Conservation (phyloP, 2,888 invertebrate species). For the Heterodera filipjevi region DNA sequence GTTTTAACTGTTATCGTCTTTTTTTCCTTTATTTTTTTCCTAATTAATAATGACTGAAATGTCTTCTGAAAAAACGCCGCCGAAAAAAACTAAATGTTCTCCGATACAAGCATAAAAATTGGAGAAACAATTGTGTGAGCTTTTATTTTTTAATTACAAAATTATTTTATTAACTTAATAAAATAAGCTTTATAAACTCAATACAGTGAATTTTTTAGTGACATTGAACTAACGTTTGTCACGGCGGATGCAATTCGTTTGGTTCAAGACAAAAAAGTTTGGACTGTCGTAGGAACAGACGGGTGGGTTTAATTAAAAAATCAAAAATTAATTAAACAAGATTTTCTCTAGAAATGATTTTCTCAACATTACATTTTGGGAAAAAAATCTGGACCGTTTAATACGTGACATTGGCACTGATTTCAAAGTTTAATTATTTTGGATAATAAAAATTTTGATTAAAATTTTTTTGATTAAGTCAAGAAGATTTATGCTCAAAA, state of each 20-base stretch:
- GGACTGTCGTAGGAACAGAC: background rate
- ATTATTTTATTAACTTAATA: background rate
- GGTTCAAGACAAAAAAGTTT: background rate
- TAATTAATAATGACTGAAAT: too few relatives aligned
- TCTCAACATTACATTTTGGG: background rate
- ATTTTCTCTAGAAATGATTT: background rate
- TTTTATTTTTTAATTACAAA: background rate
- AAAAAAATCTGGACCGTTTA: background rate
- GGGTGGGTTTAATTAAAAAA: background rate
- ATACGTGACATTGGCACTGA: background rate
- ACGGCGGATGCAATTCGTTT: background rate
- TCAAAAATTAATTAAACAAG: background rate
- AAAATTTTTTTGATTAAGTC: too few relatives aligned
- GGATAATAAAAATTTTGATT: too few relatives aligned
- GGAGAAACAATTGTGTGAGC: background rate
- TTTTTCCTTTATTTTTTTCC: slow-evolving; percentile 24
- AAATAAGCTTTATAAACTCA: too few relatives aligned
- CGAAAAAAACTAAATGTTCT: background rate
- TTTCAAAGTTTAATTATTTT: background rate
- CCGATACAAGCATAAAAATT: background rate
- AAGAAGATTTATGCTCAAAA: too few relatives aligned
- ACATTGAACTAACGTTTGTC: background rate
- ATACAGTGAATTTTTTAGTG: too few relatives aligned
- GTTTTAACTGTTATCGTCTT: too few relatives aligned
- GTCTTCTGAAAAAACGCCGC: background rate